phyloP scores from a whole-genome alignment of 2,797 vertebrate species.

The Bradypodion pumilum region DNA sequence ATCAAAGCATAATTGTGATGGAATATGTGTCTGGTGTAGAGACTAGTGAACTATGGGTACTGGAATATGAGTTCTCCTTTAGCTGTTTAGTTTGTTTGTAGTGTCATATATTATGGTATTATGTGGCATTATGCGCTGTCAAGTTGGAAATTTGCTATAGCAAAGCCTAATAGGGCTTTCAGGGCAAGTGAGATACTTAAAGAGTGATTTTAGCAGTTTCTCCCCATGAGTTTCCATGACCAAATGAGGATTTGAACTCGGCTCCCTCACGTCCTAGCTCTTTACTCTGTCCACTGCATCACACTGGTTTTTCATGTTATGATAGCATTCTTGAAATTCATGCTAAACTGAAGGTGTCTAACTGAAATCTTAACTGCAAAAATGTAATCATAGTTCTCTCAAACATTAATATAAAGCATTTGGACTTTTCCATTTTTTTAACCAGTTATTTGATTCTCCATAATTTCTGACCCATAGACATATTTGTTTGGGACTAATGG shows the following conservation, averaged over 20 bases:
- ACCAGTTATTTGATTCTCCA: not conserved
- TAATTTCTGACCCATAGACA: not conserved
- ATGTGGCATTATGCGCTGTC: too few species aligned
- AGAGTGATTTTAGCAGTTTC: too few species aligned
- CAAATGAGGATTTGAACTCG: too few species aligned
- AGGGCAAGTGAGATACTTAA: too few species aligned
- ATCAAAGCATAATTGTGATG: not conserved
- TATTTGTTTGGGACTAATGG: not conserved
- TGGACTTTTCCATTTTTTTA: not conserved
- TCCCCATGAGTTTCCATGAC: too few species aligned
- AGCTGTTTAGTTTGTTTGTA: not conserved
- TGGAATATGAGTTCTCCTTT: not conserved
- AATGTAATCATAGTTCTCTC: not conserved
- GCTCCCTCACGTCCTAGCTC: too few species aligned
- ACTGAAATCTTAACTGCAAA: not conserved
- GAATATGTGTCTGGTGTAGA: not conserved
- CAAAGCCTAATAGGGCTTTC: too few species aligned
- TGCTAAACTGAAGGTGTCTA: not conserved
- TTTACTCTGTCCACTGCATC: too few species aligned
- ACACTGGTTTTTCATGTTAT: too few species aligned
- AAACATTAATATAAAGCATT: not conserved
- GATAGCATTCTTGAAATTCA: not conserved
- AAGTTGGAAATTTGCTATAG: too few species aligned
- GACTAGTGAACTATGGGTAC: not conserved
- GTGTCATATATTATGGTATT: too few species aligned